These are phyloP conservation scores for Phasianus colchicus DNA, from an alignment of 2,113 vertebrate species.

Conservation along the genomic window DNA sequence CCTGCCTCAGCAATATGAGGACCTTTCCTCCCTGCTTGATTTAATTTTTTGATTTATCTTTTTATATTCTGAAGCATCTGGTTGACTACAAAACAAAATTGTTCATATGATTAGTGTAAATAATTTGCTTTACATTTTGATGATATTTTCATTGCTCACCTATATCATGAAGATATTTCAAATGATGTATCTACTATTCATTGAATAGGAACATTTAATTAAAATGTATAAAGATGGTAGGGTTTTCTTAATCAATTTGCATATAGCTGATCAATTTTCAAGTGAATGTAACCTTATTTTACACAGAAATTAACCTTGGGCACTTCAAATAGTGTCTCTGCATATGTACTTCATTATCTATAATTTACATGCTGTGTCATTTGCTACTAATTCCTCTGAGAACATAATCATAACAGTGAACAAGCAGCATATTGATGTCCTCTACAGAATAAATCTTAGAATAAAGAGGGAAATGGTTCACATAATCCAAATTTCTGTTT, in stretches of 20 bases:
- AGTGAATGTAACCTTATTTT: not conserved
- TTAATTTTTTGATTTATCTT: conserved; percentile 37
- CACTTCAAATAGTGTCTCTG: not conserved
- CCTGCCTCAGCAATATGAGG: not conserved
- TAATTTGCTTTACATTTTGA: not conserved
- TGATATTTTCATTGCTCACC: not conserved
- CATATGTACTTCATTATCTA: conserved; percentile 23
- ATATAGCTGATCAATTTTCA: conserved; percentile 1
- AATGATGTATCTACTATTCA: not conserved
- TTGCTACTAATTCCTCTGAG: not conserved
- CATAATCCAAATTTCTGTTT: not conserved
- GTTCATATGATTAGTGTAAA: not conserved
- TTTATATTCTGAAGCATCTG: conserved; percentile 22
- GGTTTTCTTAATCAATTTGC: not conserved
- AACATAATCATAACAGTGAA: not conserved
- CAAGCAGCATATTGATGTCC: conserved; percentile 19
- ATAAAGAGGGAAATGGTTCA: not conserved
- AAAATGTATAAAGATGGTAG: not conserved
- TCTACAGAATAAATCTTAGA: not conserved
- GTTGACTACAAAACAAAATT: not conserved
- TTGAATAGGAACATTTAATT: not conserved
- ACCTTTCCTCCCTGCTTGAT: conserved; percentile 26
- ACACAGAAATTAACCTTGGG: conserved; percentile 24
- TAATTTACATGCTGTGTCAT: conserved; percentile 35
- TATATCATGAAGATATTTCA: not conserved